Conservation (phyloP, 2,888 invertebrate genomes). For the Melanostoma mellinum region DNA sequence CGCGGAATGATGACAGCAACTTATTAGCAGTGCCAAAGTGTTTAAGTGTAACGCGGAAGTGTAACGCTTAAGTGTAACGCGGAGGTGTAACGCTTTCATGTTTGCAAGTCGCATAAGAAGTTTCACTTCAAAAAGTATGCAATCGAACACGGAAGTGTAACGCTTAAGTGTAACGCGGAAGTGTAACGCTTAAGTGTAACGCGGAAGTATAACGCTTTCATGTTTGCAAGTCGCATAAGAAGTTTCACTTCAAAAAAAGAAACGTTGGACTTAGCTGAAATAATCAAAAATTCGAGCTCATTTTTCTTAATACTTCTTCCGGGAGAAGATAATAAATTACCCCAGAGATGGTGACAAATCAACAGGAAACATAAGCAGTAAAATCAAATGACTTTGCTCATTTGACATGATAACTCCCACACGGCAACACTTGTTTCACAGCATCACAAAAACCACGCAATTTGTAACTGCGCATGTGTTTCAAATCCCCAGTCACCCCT, state of each 20-base stretch:
- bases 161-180: too few relatives aligned
- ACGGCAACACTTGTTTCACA: slow-evolving; percentile 16
- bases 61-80: too few relatives aligned
- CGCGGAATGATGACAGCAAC: too few relatives aligned
- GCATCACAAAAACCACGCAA: slow-evolving; percentile 22
- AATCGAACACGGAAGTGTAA: too few relatives aligned
- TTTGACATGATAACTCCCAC: slow-evolving; percentile 11
- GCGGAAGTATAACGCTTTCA: too few relatives aligned
- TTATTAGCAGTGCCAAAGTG: too few relatives aligned
- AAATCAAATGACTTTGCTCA: slow-evolving; percentile 16
- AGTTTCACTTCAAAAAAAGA: background rate
- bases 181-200: too few relatives aligned
- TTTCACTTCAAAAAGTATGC: too few relatives aligned
- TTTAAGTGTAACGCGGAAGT: too few relatives aligned
- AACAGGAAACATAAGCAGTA: slow-evolving; percentile 31
- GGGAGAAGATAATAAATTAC: slow-evolving; percentile 22
- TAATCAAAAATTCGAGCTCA: slow-evolving; percentile 1
- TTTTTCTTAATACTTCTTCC: slow-evolving; percentile 18
- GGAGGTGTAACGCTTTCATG: too few relatives aligned
- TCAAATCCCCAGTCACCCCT: background rate
- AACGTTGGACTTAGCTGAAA: background rate
- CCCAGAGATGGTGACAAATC: slow-evolving; percentile 33
- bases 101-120: too few relatives aligned
- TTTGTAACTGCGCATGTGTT: slow-evolving; percentile 14
- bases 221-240: background rate